Percentiles rank a stretch among this genome's conserved stretches.
Conservation (phyloP, 2,797 vertebrate genomes). For the Coranthus polyacanthus region DNA sequence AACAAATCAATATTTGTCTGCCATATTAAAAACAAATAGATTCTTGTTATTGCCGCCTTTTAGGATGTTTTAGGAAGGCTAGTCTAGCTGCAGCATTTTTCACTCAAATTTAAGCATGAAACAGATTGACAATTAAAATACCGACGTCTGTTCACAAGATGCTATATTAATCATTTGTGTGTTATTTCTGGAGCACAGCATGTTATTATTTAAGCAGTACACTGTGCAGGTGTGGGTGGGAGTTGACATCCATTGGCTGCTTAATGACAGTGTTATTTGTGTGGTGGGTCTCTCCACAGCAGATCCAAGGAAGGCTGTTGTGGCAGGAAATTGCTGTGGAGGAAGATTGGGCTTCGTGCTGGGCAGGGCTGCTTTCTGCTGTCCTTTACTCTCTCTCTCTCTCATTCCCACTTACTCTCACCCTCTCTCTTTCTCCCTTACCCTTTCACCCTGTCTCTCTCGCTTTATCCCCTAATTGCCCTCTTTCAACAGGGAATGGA, state of each 20-base stretch:
- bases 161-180: conserved; percentile 55
- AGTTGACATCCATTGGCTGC: conserved; percentile 76
- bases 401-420: conserved; percentile 29
- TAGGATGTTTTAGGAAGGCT: too few species aligned
- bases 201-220: conserved; percentile 60
- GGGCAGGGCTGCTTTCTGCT: conserved; percentile 72
- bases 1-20: too few species aligned
- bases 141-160: conserved; percentile 14
- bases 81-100: too few species aligned
- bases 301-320: conserved; percentile 72
- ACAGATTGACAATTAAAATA: conserved; percentile 22
- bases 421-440: conserved; percentile 43
- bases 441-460: conserved; percentile 68
- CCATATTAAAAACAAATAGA: too few species aligned
- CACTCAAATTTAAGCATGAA: conserved; percentile 24
- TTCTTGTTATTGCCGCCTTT: too few species aligned
- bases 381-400: conserved; percentile 52
- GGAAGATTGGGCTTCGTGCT: conserved; percentile 82
- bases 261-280: conserved; percentile 83
- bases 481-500: conserved; percentile 80
- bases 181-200: conserved; percentile 56
- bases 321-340: conserved; percentile 85
- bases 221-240: conserved; percentile 82
- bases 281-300: conserved; percentile 69
- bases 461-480: conserved; percentile 78